Percentiles rank a stretch among this genome's conserved stretches.
phyloP scores from a whole-genome alignment of 2,797 vertebrate species.

The Phataginus tetradactyla region DNA sequence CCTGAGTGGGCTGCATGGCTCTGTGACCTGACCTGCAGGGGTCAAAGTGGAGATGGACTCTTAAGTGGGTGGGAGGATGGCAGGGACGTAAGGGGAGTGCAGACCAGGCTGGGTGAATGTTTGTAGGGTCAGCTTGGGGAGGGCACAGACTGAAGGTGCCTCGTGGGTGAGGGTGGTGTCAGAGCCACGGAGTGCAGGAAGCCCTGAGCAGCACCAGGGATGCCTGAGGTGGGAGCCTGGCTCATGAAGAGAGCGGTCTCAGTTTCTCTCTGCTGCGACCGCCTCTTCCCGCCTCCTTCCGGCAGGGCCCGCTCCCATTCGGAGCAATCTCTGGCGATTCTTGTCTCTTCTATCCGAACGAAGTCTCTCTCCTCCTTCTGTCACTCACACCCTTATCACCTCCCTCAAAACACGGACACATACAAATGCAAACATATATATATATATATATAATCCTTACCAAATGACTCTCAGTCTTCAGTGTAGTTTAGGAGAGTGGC shows the following conservation, averaged over 20 bases:
- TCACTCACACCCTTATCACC: background rate
- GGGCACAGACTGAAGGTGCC: background rate
- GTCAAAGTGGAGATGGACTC: background rate
- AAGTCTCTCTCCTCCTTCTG: background rate
- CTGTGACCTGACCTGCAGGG: background rate
- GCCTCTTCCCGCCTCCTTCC: background rate
- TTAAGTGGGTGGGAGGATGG: no score
- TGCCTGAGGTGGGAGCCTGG: background rate
- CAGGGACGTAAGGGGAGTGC: no score
- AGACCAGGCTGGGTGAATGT: background rate
- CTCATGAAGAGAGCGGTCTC: background rate
- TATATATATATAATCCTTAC: background rate
- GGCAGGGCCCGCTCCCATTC: background rate
- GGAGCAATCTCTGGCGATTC: background rate
- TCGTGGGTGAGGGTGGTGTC: background rate
- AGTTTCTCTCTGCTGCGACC: background rate
- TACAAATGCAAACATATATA: background rate
- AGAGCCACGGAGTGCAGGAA: background rate
- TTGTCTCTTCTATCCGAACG: background rate
- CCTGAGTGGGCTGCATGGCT: background rate
- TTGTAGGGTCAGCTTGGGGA: background rate
- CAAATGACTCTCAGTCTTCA: background rate
- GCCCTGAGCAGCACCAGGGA: background rate
- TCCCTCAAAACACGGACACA: background rate
- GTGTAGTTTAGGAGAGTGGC: background rate